A percentile compares a stretch with the other conserved stretches of the same genome.
These are phyloP conservation scores for Chrysotoxum bicinctum DNA, from an alignment of 2,888 invertebrate species.

Conservation along the genomic window DNA sequence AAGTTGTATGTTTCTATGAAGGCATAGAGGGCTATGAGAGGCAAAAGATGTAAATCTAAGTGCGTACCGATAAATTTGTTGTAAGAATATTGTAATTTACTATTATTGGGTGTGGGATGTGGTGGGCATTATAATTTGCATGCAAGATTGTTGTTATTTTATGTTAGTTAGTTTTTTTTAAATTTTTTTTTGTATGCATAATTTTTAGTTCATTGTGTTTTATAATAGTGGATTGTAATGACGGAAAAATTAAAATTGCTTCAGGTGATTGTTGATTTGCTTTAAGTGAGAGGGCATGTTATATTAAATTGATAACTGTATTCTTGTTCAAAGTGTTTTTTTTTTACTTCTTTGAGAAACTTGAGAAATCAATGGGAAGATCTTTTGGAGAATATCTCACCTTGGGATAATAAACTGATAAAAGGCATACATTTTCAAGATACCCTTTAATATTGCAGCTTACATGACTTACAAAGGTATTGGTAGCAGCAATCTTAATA, in stretches of 20 bases:
- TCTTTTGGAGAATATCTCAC: too few relatives aligned
- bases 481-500: too few relatives aligned
- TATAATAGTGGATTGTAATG: conserved; percentile 50
- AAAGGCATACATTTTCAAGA: too few relatives aligned
- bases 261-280: conserved; percentile 1
- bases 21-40: conserved; percentile 3
- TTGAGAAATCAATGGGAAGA: too few relatives aligned
- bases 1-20: neutral
- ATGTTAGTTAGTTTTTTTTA: neutral
- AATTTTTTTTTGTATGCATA: conserved; percentile 46
- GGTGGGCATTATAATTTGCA: conserved; percentile 20
- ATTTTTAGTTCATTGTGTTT: conserved; percentile 68
- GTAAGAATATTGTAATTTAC: conserved; percentile 62
- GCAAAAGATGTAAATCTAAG: conserved; percentile 41
- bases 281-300: neutral
- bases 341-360: too few relatives aligned
- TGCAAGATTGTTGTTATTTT: conserved; percentile 20
- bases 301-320: neutral
- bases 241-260: conserved; percentile 41
- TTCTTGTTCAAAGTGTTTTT: too few relatives aligned
- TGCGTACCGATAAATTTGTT: conserved; percentile 70
- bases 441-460: too few relatives aligned
- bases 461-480: too few relatives aligned
- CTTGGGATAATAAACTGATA: too few relatives aligned
- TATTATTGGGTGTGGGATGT: conserved; percentile 45